Conservation (phyloP, 2,888 invertebrate species). For the Phortica okadai region DNA sequence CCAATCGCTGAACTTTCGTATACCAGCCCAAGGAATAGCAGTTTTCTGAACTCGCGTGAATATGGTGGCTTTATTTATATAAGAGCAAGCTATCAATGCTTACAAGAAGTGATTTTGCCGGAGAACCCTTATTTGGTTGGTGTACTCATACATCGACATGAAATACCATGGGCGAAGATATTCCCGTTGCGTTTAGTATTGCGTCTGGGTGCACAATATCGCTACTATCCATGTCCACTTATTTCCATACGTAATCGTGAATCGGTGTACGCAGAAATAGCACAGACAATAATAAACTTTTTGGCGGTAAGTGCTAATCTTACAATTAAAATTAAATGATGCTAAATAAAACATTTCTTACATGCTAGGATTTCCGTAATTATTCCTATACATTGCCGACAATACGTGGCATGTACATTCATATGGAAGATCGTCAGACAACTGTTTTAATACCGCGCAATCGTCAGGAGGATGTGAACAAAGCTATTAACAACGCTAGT, state of each 20-base stretch:
- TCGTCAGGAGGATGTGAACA: slow-evolving; percentile 84
- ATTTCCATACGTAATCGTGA: slow-evolving; percentile 86
- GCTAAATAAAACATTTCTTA: not conserved
- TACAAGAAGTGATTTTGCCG: slow-evolving; percentile 85
- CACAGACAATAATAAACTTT: slow-evolving; percentile 91
- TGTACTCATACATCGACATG: slow-evolving; percentile 84
- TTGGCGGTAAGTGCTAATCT: slow-evolving; percentile 79
- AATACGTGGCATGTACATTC: slow-evolving; percentile 86
- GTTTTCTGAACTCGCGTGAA: slow-evolving; percentile 83
- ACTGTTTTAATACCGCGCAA: slow-evolving; percentile 86
- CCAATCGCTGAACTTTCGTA: slow-evolving; percentile 84
- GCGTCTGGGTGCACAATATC: slow-evolving; percentile 88
- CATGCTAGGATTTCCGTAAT: slow-evolving; percentile 85
- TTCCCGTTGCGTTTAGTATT: slow-evolving; percentile 85
- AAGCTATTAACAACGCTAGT: slow-evolving; percentile 87
- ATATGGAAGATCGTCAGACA: slow-evolving; percentile 89
- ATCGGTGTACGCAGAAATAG: slow-evolving; percentile 89
- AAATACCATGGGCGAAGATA: slow-evolving; percentile 82
- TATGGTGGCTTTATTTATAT: slow-evolving; percentile 91
- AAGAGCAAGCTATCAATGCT: slow-evolving; percentile 87
- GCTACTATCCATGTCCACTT: slow-evolving; percentile 90
- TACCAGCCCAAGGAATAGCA: slow-evolving; percentile 78
- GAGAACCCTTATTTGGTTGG: slow-evolving; percentile 86
- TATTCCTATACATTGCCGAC: slow-evolving; percentile 87
- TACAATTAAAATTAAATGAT: not conserved